Base-by-base conservation (phyloP, 2,888 invertebrate species). In the Taenaris catops region DNA sequence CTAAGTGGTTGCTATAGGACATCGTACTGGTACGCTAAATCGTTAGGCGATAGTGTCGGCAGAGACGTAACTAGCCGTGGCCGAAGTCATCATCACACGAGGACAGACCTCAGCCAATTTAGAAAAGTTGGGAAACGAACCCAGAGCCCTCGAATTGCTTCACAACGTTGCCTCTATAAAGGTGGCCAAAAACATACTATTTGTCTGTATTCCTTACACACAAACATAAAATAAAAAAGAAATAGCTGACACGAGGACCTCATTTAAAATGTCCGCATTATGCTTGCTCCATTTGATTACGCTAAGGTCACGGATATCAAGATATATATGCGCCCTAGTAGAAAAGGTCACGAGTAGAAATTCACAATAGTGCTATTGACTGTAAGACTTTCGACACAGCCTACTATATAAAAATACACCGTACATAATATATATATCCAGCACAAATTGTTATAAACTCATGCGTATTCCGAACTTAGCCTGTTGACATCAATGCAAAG, bases 401-500 rank as follows among this genome's bases (percentile, higher is more conserved):
- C 37, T 36, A 43, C 9, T 8, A 17, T 21, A 34, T 17, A 19
- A 17, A 27, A 25, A 28, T 11, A 8, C 25, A 31, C 33, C 9
- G 18, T 27, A 44, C 34, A 40, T 44, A 63, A 63, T 45, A 63
- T 58, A 62, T 56, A 56, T 68, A 63, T 66, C 66, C 71, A 64
- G 67, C 70, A 79, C 70, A 74, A n/a, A 50, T 51, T 59, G 27
- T 35, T 39, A 36, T 23, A 76, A 73, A 78, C 61, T 65, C 80
- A 80, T 78, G 78, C 76, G 66, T 55, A 41, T 55, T 53, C 34
- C 38, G 19, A 48, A 47, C 47, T 53, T 52, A 53, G 54, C 55
- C 58, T 66, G 65, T 56, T 63, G 61, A 70, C 65, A 64, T 53
- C 1, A 29, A 2, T n/a, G n/a, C n/a, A n/a, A n/a, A 14, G 20